Percentiles rank a stretch among this genome's conserved stretches.
phyloP scores from a whole-genome alignment of 1,140 invertebrate species.

The Meteorus sp. region DNA sequence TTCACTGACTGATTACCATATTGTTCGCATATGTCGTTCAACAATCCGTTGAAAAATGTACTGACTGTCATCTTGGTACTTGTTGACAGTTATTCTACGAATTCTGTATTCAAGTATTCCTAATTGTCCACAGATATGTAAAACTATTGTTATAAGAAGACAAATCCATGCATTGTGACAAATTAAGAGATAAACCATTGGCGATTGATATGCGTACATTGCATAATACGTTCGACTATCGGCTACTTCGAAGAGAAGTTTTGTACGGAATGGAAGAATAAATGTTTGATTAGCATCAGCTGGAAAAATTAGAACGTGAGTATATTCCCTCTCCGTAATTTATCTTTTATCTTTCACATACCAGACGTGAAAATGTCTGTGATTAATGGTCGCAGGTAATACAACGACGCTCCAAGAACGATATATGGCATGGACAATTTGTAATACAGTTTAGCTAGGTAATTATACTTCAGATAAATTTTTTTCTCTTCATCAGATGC shows the following conservation, averaged over 20 bases:
- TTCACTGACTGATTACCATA: not conserved
- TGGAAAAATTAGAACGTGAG: not conserved
- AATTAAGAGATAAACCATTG: slow-evolving; percentile 27
- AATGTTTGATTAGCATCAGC: slow-evolving; percentile 12
- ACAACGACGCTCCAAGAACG: slow-evolving; percentile 18
- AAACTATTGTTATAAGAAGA: slow-evolving; percentile 26
- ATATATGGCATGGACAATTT: slow-evolving; percentile 30
- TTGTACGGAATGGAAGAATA: slow-evolving; percentile 28
- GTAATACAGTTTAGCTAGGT: slow-evolving; percentile 30
- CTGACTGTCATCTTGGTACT: not conserved
- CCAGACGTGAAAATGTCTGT: not conserved
- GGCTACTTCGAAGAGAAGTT: slow-evolving; percentile 15
- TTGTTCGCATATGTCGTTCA: slow-evolving; percentile 9
- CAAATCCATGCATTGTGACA: slow-evolving; percentile 29
- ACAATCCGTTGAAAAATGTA: not conserved
- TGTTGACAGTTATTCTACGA: not conserved
- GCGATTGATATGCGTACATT: slow-evolving; percentile 25
- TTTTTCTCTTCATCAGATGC: slow-evolving; percentile 29
- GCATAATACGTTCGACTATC: slow-evolving; percentile 23
- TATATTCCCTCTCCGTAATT: not conserved
- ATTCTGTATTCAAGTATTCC: slow-evolving; percentile 28
- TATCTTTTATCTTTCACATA: not conserved
- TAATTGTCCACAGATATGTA: slow-evolving; percentile 32
- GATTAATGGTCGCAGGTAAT: slow-evolving; percentile 28
- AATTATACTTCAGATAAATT: slow-evolving; percentile 35